Evolutionary conservation across 2,797 vertebrate species (phyloP).

Genomic region (Limnodromus scolopaceus): DNA sequence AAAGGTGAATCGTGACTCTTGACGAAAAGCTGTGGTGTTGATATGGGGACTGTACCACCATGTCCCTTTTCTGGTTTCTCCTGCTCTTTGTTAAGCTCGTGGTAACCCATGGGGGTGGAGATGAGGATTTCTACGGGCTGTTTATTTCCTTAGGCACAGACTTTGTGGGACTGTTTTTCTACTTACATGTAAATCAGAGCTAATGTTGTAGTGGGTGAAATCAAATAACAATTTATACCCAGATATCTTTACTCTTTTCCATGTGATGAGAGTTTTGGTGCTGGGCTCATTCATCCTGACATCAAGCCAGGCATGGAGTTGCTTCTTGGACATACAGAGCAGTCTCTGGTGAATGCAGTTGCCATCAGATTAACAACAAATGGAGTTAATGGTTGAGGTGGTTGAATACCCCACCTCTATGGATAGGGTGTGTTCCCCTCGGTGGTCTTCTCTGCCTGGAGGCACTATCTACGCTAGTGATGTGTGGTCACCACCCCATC

Average conservation of each 20-base stretch:
- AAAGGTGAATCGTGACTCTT: background rate
- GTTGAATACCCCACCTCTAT: background rate
- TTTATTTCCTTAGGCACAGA: background rate
- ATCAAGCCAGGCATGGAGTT: background rate
- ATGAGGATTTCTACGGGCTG: background rate
- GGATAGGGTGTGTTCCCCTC: background rate
- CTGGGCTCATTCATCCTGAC: background rate
- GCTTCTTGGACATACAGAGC: background rate
- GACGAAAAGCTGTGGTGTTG: rapidly evolving
- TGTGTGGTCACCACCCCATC: background rate
- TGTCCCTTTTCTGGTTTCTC: background rate
- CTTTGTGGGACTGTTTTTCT: background rate
- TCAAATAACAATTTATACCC: background rate
- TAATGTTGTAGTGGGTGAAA: rapidly evolving
- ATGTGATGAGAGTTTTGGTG: background rate
- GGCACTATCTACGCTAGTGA: background rate
- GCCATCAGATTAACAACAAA: background rate
- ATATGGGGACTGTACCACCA: background rate
- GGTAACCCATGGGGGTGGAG: background rate
- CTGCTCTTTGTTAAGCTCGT: background rate
- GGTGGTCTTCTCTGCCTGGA: background rate
- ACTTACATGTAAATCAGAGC: background rate
- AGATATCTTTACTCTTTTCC: background rate
- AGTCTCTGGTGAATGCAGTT: background rate
- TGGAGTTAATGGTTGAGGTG: background rate